Percentiles rank a stretch among this genome's conserved stretches.
Evolutionary conservation across 2,888 invertebrate genomes (phyloP).

Genomic region (Melitaea athalia): DNA sequence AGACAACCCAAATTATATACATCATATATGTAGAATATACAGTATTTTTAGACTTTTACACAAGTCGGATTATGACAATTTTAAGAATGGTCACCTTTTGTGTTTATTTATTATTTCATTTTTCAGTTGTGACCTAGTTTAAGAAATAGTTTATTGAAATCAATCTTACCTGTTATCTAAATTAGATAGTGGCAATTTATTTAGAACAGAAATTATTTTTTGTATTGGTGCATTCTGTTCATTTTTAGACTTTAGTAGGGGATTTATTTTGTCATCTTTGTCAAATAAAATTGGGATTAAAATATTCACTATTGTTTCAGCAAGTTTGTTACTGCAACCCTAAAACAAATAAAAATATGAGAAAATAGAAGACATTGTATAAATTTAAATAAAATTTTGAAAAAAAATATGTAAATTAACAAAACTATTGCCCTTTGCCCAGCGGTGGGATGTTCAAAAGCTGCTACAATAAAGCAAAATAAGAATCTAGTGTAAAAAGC

Average conservation of each 20-base stretch:
- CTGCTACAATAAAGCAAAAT: too few species aligned
- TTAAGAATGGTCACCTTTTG: too few species aligned
- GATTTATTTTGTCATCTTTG: conserved; percentile 46
- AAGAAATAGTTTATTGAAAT: neutral
- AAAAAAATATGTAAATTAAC: neutral
- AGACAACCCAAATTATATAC: too few species aligned
- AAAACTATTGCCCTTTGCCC: too few species aligned
- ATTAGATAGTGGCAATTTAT: conserved; percentile 22
- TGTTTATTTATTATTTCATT: too few species aligned
- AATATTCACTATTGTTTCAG: conserved; percentile 44
- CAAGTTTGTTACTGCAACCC: conserved; percentile 17
- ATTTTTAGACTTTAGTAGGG: conserved; percentile 46
- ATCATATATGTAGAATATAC: too few species aligned
- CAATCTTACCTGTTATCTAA: conserved; percentile 25
- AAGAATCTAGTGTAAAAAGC: too few species aligned
- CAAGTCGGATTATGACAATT: too few species aligned
- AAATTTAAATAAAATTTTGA: neutral
- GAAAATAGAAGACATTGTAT: too few species aligned
- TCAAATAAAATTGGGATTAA: conserved; percentile 45
- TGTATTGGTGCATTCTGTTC: conserved; percentile 45
- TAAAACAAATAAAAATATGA: conserved; percentile 21
- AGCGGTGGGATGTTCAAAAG: too few species aligned
- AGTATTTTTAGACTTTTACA: too few species aligned
- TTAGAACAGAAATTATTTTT: conserved; percentile 42
- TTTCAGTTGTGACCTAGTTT: too few species aligned